Conservation (phyloP, 2,113 vertebrate genomes). For the Panthera leo region DNA sequence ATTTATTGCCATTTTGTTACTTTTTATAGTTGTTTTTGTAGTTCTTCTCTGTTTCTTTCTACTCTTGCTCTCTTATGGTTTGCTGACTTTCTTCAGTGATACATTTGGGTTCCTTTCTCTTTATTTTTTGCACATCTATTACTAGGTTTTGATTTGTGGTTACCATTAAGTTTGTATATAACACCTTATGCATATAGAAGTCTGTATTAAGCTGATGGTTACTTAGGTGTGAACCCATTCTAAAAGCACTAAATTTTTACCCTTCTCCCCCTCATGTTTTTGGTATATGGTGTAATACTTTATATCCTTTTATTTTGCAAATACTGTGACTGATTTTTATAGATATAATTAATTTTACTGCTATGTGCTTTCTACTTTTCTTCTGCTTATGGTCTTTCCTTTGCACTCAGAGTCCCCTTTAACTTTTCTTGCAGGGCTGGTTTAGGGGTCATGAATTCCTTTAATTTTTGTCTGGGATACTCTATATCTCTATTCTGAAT, state of each 20-base stretch:
- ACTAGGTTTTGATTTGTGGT: background rate
- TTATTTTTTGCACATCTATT: background rate
- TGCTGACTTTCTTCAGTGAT: background rate
- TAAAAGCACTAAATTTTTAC: background rate
- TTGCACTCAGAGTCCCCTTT: background rate
- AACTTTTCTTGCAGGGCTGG: background rate
- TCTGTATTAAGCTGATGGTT: background rate
- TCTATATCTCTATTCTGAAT: too few relatives aligned
- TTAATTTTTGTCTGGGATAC: background rate
- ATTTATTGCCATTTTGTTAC: background rate
- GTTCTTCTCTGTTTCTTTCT: background rate
- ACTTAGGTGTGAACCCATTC: background rate
- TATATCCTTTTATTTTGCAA: background rate
- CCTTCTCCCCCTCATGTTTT: background rate
- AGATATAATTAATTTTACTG: background rate
- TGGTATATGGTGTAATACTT: background rate
- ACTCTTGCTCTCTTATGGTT: background rate
- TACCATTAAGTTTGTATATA: background rate
- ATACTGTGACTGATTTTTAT: background rate
- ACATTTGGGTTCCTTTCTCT: background rate
- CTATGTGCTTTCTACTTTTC: background rate
- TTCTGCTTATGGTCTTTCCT: background rate
- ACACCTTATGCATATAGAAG: background rate
- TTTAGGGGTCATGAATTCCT: background rate
- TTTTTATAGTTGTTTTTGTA: background rate